Evolutionary conservation across 2,797 vertebrate genomes (phyloP).

Genomic region (Podargus strigoides): DNA sequence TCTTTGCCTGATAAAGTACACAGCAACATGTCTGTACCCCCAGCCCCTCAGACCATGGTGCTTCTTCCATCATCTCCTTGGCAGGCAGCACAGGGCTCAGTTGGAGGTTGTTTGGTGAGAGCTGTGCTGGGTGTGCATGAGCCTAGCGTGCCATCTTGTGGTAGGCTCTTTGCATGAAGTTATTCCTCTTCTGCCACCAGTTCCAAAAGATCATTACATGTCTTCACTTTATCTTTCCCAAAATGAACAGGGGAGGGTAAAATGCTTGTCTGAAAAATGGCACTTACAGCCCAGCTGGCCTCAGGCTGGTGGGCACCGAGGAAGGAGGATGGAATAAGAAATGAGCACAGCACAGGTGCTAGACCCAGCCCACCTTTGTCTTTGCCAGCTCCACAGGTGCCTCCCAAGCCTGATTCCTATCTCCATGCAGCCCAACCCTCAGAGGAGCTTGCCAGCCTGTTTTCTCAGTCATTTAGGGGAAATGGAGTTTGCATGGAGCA

Average conservation of each 20-base stretch:
- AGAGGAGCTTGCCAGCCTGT: background rate
- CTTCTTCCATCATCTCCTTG: background rate
- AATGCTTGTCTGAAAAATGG: background rate
- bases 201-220: accelerated
- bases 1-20: background rate
- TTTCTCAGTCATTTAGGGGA: background rate
- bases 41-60: accelerated
- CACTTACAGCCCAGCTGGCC: background rate
- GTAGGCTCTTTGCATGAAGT: background rate
- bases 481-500: background rate
- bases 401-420: background rate
- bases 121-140: background rate
- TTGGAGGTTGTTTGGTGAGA: background rate
- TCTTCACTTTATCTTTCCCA: background rate
- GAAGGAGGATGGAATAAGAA: background rate
- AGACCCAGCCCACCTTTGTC: background rate
- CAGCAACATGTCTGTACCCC: background rate
- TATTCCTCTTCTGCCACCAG: background rate
- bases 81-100: background rate
- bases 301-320: background rate
- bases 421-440: background rate
- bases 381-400: background rate
- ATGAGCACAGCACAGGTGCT: background rate
- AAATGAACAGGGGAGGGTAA: background rate
- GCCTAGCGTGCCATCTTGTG: background rate